Evolutionary conservation across 2,888 invertebrate genomes (phyloP).

Genomic region (Trilocha varians): DNA sequence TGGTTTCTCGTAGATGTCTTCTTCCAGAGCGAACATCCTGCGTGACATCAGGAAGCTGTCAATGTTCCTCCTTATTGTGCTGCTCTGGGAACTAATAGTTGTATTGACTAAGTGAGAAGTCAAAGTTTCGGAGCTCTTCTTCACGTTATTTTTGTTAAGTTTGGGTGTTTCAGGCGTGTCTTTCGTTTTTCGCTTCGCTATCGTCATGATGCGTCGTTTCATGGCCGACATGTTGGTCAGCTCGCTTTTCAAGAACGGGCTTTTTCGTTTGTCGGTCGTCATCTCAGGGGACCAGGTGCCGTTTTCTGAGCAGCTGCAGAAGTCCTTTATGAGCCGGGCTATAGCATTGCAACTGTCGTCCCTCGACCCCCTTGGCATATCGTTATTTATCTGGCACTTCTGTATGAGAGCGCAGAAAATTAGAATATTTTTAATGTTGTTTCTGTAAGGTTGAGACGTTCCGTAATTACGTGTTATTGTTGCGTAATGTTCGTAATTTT

Average conservation of each 20-base stretch:
- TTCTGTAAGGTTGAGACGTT: background rate
- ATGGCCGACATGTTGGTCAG: slow-evolving; percentile 65
- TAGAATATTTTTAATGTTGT: slow-evolving; percentile 13
- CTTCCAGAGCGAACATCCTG: slow-evolving; percentile 55
- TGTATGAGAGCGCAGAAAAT: slow-evolving; percentile 53
- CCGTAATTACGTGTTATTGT: slow-evolving; percentile 21
- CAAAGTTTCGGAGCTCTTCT: slow-evolving; percentile 43
- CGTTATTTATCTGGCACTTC: slow-evolving; percentile 59
- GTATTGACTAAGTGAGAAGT: slow-evolving; percentile 54
- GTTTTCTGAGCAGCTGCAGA: slow-evolving; percentile 67
- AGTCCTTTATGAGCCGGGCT: slow-evolving; percentile 60
- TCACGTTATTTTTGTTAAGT: slow-evolving; percentile 25
- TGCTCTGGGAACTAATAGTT: slow-evolving; percentile 54
- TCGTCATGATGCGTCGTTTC: slow-evolving; percentile 53
- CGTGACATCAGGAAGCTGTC: slow-evolving; percentile 54
- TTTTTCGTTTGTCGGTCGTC: slow-evolving; percentile 51
- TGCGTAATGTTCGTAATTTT: slow-evolving; percentile 27
- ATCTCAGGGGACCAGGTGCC: slow-evolving; percentile 68
- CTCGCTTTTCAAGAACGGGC: slow-evolving; percentile 60
- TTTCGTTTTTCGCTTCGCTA: slow-evolving; percentile 46
- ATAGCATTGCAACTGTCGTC: slow-evolving; percentile 61
- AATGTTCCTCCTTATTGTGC: slow-evolving; percentile 54
- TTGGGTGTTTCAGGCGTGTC: slow-evolving; percentile 46
- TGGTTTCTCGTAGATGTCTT: slow-evolving; percentile 61
- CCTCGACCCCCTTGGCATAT: slow-evolving; percentile 52